Percentiles rank a stretch among this genome's conserved stretches.
phyloP scores from a whole-genome alignment of 2,888 invertebrate species.

The Orthonychiurus folsomi region DNA sequence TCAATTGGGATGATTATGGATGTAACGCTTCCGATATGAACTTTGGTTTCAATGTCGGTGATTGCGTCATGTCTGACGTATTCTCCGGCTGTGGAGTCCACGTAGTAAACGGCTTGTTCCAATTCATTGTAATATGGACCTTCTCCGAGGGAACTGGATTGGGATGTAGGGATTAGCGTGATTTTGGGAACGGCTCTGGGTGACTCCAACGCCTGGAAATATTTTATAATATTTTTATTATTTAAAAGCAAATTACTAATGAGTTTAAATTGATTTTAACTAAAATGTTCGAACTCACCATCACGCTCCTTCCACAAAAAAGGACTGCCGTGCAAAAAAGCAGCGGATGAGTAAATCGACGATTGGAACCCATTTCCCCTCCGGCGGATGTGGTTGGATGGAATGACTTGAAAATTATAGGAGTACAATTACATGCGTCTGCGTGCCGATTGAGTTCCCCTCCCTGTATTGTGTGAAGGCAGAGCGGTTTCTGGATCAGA shows the following conservation, averaged over 20 bases:
- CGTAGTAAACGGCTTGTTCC: slow-evolving; percentile 16
- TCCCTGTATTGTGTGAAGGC: too few species aligned
- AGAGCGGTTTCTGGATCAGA: too few species aligned
- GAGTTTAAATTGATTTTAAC: too few species aligned
- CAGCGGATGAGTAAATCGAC: background rate
- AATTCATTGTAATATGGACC: slow-evolving; percentile 13
- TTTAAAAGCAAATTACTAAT: too few species aligned
- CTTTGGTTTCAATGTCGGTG: slow-evolving; percentile 8
- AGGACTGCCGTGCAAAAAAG: background rate
- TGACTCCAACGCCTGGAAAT: background rate
- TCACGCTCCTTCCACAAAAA: background rate
- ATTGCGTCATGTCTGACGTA: slow-evolving; percentile 9
- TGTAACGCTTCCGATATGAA: slow-evolving; percentile 1
- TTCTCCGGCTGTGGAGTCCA: slow-evolving; percentile 12
- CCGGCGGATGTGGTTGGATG: background rate
- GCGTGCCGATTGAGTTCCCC: too few species aligned
- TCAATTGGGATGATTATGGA: slow-evolving; percentile 18
- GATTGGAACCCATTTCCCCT: background rate
- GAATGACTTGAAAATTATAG: too few species aligned
- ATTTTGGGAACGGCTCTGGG: background rate
- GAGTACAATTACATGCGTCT: too few species aligned
- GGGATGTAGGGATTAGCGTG: background rate
- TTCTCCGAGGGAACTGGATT: slow-evolving; percentile 9
- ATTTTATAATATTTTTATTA: too few species aligned
- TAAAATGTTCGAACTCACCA: background rate